Percentiles rank a stretch among this genome's conserved stretches.
Evolutionary conservation across 2,113 vertebrate species (phyloP).

Genomic region (Tragelaphus buxtoni): DNA sequence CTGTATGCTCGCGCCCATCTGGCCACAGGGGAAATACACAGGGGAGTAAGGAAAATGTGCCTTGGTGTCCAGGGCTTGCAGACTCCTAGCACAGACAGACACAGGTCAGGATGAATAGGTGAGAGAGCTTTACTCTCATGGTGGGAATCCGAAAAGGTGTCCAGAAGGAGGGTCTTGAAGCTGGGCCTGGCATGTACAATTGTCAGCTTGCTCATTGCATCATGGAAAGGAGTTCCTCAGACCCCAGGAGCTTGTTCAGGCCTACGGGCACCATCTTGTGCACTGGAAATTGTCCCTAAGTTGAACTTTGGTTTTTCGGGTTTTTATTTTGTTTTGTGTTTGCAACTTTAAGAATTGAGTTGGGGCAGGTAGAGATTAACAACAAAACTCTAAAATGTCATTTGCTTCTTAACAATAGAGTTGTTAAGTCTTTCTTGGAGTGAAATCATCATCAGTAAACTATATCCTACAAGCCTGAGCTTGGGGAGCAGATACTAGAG

Average conservation of each 20-base stretch:
- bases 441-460: background rate
- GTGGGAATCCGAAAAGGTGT: background rate
- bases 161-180: background rate
- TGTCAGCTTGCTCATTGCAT: background rate
- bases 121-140: background rate
- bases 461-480: background rate
- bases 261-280: background rate
- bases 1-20: background rate
- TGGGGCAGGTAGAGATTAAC: background rate
- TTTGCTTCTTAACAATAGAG: background rate
- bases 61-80: background rate
- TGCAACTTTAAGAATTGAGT: background rate
- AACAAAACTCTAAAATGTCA: background rate
- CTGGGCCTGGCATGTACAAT: background rate
- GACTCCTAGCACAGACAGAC: background rate
- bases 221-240: background rate
- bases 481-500: background rate
- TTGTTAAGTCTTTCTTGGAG: background rate
- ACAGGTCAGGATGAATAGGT: background rate
- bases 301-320: background rate
- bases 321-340: background rate
- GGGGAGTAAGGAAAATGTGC: background rate
- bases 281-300: background rate
- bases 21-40: background rate
- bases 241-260: background rate